Percentiles rank a stretch among this genome's conserved stretches.
Conservation (phyloP, 2,888 invertebrate genomes). For the Dolomedes plantarius region DNA sequence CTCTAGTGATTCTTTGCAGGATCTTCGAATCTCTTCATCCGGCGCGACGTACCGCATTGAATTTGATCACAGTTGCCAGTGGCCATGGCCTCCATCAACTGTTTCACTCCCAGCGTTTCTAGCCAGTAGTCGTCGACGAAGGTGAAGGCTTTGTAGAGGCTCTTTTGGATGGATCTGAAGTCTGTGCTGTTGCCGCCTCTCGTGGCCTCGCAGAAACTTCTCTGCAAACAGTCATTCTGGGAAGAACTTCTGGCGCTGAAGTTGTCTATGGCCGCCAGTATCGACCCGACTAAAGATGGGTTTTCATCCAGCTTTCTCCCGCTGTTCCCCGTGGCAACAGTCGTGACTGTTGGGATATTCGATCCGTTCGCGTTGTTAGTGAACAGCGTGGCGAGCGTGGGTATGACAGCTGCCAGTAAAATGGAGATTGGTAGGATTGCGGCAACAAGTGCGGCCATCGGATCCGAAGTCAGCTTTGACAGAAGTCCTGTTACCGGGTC, state of each 20-base stretch:
- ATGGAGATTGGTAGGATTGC: slow-evolving; percentile 22
- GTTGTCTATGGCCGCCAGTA: slow-evolving; percentile 37
- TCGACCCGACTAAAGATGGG: slow-evolving; percentile 11
- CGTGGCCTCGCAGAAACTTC: slow-evolving; percentile 36
- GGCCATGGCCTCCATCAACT: slow-evolving; percentile 34
- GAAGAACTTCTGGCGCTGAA: neutral
- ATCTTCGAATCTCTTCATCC: neutral
- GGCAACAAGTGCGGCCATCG: slow-evolving; percentile 25
- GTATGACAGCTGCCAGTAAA: slow-evolving; percentile 50
- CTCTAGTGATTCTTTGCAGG: neutral
- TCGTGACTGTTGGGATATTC: slow-evolving; percentile 24
- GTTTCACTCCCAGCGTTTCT: slow-evolving; percentile 37
- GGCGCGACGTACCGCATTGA: neutral
- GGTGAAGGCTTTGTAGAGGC: slow-evolving; percentile 27
- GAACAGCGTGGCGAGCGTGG: slow-evolving; percentile 17
- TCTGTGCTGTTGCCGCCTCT: slow-evolving; percentile 21
- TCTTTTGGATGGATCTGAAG: slow-evolving; percentile 35
- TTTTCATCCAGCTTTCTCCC: neutral
- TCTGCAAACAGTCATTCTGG: slow-evolving; percentile 22
- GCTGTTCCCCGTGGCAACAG: slow-evolving; percentile 14
- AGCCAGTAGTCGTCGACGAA: slow-evolving; percentile 44
- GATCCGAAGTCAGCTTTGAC: slow-evolving; percentile 37
- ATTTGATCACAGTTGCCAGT: slow-evolving; percentile 48
- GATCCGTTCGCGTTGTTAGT: neutral
- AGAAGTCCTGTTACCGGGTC: slow-evolving; percentile 34